These are phyloP conservation scores for Cosmia pyralina DNA, from an alignment of 2,888 invertebrate species.

Conservation along the genomic window DNA sequence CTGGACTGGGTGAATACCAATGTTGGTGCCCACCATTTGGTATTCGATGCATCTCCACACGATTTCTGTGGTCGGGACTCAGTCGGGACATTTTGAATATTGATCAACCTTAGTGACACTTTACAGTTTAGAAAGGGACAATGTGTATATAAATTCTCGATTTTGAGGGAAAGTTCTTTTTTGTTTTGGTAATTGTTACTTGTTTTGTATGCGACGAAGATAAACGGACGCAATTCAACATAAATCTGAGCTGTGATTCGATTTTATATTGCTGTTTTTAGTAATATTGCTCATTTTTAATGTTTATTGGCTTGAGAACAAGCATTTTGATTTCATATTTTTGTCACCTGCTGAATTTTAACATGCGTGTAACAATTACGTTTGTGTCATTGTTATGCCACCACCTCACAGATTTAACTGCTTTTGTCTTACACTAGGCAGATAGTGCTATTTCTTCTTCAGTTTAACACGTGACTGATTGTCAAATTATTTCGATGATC, in stretches of 20 bases:
- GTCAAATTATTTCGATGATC: background rate
- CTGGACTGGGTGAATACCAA: conserved; percentile 83
- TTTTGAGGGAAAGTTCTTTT: conserved; percentile 81
- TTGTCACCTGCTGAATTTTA: conserved; percentile 4
- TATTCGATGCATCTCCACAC: conserved; percentile 83
- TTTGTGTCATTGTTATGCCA: background rate
- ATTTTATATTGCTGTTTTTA: conserved; percentile 58
- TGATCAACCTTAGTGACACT: conserved; percentile 75
- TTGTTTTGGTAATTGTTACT: conserved; percentile 59
- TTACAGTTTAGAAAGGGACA: conserved; percentile 69
- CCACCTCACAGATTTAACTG: background rate
- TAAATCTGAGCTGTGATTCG: conserved; percentile 62
- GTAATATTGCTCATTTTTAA: conserved; percentile 38
- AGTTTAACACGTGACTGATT: background rate
- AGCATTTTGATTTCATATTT: conserved; percentile 40
- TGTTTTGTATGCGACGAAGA: conserved; percentile 69
- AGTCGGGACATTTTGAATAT: conserved; percentile 85
- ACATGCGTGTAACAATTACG: background rate
- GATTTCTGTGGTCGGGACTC: conserved; percentile 86
- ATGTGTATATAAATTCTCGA: conserved; percentile 69
- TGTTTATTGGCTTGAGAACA: conserved; percentile 57
- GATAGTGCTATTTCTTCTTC: background rate
- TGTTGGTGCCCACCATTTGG: conserved; percentile 75
- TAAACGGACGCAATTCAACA: conserved; percentile 56
- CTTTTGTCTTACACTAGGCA: background rate